A percentile compares a stretch with the other conserved stretches of the same genome.
Conservation (phyloP, 2,888 invertebrate genomes). For the Cephalotes varians region DNA sequence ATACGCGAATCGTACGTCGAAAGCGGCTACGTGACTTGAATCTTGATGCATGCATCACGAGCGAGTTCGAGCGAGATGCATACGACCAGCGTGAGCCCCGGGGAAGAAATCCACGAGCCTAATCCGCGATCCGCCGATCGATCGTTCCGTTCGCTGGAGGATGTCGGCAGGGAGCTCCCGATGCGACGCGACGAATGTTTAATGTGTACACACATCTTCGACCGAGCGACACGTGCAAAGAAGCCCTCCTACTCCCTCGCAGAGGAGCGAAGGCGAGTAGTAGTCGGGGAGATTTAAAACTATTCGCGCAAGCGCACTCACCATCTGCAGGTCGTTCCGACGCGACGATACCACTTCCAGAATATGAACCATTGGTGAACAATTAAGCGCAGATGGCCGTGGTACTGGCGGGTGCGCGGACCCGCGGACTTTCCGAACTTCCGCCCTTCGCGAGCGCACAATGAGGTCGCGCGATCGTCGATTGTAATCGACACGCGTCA, state of each 20-base stretch:
- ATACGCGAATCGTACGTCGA: slow-evolving; percentile 55
- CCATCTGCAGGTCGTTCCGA: slow-evolving; percentile 85
- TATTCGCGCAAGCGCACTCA: slow-evolving; percentile 76
- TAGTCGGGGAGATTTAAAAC: slow-evolving; percentile 41
- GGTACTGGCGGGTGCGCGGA: slow-evolving; percentile 19
- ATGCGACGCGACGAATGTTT: slow-evolving; percentile 20
- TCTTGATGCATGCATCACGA: slow-evolving; percentile 39
- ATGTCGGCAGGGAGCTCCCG: not conserved
- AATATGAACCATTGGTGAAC: slow-evolving; percentile 85
- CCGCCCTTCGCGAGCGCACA: slow-evolving; percentile 29
- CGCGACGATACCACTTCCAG: slow-evolving; percentile 85
- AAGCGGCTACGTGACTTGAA: slow-evolving; percentile 68
- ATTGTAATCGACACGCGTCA: slow-evolving; percentile 26
- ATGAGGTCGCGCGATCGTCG: slow-evolving; percentile 4
- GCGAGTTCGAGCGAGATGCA: not conserved
- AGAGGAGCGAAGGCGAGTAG: not conserved
- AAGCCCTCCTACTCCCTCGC: not conserved
- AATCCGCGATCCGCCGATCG: slow-evolving; percentile 34
- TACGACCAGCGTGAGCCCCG: not conserved
- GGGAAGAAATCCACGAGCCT: slow-evolving; percentile 33
- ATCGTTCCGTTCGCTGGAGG: slow-evolving; percentile 1
- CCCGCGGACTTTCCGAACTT: slow-evolving; percentile 43
- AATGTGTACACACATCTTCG: slow-evolving; percentile 12
- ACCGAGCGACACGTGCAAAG: slow-evolving; percentile 30
- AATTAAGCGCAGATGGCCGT: slow-evolving; percentile 63